Percentiles rank a stretch among this genome's conserved stretches.
Evolutionary conservation across 2,113 vertebrate genomes (phyloP).

Genomic region (Cochlearius cochlearius): DNA sequence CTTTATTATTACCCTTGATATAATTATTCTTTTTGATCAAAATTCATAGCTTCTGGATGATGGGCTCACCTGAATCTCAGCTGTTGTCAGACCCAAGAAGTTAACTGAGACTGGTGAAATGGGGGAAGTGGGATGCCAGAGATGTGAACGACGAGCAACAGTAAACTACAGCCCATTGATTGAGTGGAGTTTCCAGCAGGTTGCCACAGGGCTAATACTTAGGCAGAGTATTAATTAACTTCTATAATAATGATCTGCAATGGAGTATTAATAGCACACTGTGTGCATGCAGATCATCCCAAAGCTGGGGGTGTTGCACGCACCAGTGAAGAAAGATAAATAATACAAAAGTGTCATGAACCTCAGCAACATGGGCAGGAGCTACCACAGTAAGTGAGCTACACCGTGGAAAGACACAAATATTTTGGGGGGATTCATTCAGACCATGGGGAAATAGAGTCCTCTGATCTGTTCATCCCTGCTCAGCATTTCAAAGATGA

Average conservation of each 20-base stretch:
- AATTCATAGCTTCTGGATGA: neutral
- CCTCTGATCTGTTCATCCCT: neutral
- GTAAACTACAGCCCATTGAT: neutral
- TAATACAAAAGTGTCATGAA: neutral
- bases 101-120: neutral
- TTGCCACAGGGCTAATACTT: slow-evolving; percentile 12
- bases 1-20: neutral
- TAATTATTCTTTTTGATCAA: neutral
- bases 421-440: neutral
- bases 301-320: neutral
- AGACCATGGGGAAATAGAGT: neutral
- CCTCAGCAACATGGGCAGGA: neutral
- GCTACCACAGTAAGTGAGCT: neutral
- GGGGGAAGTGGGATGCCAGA: neutral
- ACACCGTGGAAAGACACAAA: neutral
- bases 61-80: neutral
- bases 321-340: neutral
- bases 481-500: neutral
- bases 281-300: neutral
- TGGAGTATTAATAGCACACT: neutral
- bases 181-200: slow-evolving; percentile 4
- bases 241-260: neutral
- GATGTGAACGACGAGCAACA: neutral
- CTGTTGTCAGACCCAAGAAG: neutral
- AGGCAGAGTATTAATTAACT: slow-evolving; percentile 43